phyloP scores from a whole-genome alignment of 2,797 vertebrate species.

The Erithacus rubecula region DNA sequence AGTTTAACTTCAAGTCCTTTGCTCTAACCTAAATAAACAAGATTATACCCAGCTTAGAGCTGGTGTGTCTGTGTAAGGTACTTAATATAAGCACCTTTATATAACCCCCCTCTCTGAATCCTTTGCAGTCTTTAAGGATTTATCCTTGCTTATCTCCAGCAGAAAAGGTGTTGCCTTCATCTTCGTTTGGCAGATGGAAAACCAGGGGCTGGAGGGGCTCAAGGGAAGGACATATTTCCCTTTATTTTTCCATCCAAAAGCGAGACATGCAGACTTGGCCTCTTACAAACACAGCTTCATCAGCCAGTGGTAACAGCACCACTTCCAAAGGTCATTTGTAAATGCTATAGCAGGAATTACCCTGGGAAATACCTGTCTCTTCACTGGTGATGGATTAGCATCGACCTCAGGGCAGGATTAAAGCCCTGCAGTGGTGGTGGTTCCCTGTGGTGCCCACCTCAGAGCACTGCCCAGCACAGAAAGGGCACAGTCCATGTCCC shows the following conservation, averaged over 20 bases:
- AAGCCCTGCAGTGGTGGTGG: neutral
- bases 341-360: neutral
- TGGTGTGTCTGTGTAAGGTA: constrained; percentile 23
- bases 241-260: neutral
- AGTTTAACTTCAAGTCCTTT: constrained; percentile 33
- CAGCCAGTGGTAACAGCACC: neutral
- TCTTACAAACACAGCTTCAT: neutral
- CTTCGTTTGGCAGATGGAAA: neutral
- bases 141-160: neutral
- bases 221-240: neutral
- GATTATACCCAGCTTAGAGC: constrained; percentile 39
- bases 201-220: neutral
- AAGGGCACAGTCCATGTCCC: neutral
- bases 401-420: neutral
- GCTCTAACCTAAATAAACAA: constrained; percentile 56
- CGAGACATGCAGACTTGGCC: accelerated
- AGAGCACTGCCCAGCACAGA: neutral
- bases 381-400: neutral
- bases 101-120: neutral
- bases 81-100: constrained; percentile 64
- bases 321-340: neutral
- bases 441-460: neutral
- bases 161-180: constrained; percentile 23
- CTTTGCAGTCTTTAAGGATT: constrained; percentile 13
- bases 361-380: neutral